Evolutionary conservation across 2,797 vertebrate genomes (phyloP).

Genomic region (Halcyon smyrnensis): DNA sequence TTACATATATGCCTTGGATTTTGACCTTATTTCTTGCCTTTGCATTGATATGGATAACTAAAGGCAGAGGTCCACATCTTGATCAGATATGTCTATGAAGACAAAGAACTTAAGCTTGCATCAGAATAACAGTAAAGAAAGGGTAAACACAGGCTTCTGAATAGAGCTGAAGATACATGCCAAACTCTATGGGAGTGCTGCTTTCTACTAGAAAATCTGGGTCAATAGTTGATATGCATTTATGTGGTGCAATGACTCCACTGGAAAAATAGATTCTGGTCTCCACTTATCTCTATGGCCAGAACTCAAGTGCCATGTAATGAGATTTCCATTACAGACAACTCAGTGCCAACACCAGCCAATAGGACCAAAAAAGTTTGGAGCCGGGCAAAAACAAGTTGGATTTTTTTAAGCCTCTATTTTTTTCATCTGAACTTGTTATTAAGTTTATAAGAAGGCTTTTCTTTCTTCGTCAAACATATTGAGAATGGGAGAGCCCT

Average conservation of each 20-base stretch:
- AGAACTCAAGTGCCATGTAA: background rate
- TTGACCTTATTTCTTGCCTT: background rate
- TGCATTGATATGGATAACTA: background rate
- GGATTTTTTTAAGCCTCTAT: background rate
- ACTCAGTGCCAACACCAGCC: accelerated
- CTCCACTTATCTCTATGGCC: background rate
- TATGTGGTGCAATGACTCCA: background rate
- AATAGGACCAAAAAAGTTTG: background rate
- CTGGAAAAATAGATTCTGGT: background rate
- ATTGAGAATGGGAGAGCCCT: background rate
- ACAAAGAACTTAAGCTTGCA: background rate
- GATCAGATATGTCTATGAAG: background rate
- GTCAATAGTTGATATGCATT: background rate
- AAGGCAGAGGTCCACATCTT: background rate
- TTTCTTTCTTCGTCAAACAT: background rate
- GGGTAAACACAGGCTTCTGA: background rate
- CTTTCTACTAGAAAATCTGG: background rate
- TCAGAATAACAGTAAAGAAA: background rate
- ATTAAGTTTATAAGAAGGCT: background rate
- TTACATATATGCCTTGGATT: background rate
- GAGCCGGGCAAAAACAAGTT: background rate
- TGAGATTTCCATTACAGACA: background rate
- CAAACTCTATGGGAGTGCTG: background rate
- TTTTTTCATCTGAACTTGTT: background rate
- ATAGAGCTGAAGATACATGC: accelerated